A percentile compares a stretch with the other conserved stretches of the same genome.
Conservation (phyloP, 2,888 invertebrate species). For the Phaedon cochleariae region DNA sequence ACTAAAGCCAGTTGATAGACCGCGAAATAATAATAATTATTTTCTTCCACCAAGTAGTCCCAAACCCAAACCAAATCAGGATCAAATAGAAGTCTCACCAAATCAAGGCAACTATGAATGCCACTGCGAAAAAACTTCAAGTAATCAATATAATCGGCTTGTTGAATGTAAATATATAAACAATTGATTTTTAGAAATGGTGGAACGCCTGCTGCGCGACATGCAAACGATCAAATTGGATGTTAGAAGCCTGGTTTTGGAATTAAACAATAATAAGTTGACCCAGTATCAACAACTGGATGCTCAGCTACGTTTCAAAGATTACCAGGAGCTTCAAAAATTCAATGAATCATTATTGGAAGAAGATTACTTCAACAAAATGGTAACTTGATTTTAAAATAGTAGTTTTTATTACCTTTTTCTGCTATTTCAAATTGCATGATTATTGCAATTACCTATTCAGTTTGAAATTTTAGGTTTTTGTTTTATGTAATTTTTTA, state of each 20-base stretch:
- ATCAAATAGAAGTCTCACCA: slow-evolving; percentile 11
- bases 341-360: slow-evolving; percentile 5
- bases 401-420: slow-evolving; percentile 9
- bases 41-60: neutral
- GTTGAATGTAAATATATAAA: slow-evolving; percentile 14
- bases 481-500: neutral
- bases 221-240: slow-evolving; percentile 13
- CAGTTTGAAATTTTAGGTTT: too few species aligned
- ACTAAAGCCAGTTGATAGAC: slow-evolving; percentile 20
- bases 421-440: slow-evolving; percentile 1
- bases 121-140: slow-evolving; percentile 16
- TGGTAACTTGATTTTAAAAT: slow-evolving; percentile 14
- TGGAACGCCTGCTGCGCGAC: slow-evolving; percentile 16
- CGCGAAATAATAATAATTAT: slow-evolving; percentile 14
- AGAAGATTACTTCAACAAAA: slow-evolving; percentile 16
- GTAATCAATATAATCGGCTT: slow-evolving; percentile 15
- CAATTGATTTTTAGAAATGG: slow-evolving; percentile 14
- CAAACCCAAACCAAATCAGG: slow-evolving; percentile 5
- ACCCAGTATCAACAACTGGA: slow-evolving; percentile 5
- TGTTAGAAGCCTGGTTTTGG: slow-evolving; percentile 10
- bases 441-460: neutral
- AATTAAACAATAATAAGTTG: slow-evolving; percentile 8
- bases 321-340: slow-evolving; percentile 7
- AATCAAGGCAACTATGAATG: slow-evolving; percentile 12
- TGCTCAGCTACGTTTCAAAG: slow-evolving; percentile 6